These are phyloP conservation scores for Rafetus swinhoei DNA, from an alignment of 2,113 vertebrate genomes.

Conservation along the genomic window DNA sequence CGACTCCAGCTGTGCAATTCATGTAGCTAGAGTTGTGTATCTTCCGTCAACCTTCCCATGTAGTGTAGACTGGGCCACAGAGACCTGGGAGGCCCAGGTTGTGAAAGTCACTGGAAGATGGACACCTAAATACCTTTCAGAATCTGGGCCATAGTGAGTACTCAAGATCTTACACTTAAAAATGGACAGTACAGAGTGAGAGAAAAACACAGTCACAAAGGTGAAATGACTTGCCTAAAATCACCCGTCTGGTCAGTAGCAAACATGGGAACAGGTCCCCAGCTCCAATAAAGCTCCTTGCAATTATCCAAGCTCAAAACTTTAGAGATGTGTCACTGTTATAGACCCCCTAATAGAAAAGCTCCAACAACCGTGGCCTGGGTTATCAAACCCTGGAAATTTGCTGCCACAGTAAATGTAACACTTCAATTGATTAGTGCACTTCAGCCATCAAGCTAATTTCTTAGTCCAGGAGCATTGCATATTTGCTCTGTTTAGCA, in stretches of 20 bases:
- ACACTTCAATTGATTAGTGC: conserved; percentile 59
- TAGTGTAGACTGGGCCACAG: no score
- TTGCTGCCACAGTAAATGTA: conserved; percentile 45
- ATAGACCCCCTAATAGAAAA: conserved; percentile 20
- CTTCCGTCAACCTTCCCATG: no score
- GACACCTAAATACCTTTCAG: not conserved
- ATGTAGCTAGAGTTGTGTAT: no score
- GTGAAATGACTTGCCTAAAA: not conserved
- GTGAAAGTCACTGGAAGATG: not conserved
- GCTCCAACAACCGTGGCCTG: conserved; percentile 20
- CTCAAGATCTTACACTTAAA: rapidly evolving
- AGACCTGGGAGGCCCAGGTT: not conserved
- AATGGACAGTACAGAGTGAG: not conserved
- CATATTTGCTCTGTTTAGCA: conserved; percentile 48
- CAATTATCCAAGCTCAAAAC: not conserved
- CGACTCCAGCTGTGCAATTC: no score
- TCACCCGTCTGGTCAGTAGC: not conserved
- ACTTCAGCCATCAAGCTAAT: conserved; percentile 51
- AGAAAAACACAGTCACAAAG: not conserved
- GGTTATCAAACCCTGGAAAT: conserved; percentile 40
- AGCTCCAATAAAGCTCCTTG: not conserved
- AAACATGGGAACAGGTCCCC: not conserved
- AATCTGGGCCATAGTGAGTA: not conserved
- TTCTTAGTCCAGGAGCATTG: conserved; percentile 10
- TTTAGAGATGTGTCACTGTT: not conserved